Conservation (phyloP, 2,113 vertebrate genomes). For the Pygathrix nemaeus region DNA sequence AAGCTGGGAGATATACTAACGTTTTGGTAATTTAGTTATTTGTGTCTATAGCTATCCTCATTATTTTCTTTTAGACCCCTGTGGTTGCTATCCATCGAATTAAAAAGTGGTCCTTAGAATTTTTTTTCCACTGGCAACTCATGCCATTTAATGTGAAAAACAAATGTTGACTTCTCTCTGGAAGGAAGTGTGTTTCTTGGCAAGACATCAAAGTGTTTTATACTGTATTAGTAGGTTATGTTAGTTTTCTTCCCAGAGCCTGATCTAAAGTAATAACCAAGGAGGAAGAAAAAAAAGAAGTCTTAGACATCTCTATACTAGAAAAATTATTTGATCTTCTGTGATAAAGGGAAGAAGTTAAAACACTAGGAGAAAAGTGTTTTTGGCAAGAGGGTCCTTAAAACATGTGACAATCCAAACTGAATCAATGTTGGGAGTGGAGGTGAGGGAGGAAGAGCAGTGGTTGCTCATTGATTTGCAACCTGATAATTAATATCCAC, state of each 20-base stretch:
- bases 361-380: not conserved
- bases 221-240: constrained; percentile 82
- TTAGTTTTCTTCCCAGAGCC: constrained; percentile 81
- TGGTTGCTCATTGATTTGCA: constrained; percentile 69
- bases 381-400: not conserved
- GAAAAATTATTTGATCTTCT: constrained; percentile 44
- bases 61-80: constrained; percentile 91
- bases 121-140: constrained; percentile 87
- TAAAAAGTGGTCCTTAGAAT: constrained; percentile 89
- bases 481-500: constrained; percentile 81
- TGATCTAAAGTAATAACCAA: constrained; percentile 61
- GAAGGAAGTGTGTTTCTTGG: constrained; percentile 87
- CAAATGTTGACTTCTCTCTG: constrained; percentile 91
- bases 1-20: constrained; percentile 89
- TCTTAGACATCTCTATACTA: not conserved
- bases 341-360: constrained; percentile 15
- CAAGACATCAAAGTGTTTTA: constrained; percentile 88
- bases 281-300: not conserved
- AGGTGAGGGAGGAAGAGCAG: constrained; percentile 57
- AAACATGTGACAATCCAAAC: constrained; percentile 50
- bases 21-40: constrained; percentile 93
- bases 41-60: constrained; percentile 88
- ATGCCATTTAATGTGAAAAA: constrained; percentile 91
- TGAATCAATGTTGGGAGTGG: constrained; percentile 49
- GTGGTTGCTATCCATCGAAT: constrained; percentile 90